Conservation (phyloP, 2,888 invertebrate genomes). For the Amphipoea oculea region DNA sequence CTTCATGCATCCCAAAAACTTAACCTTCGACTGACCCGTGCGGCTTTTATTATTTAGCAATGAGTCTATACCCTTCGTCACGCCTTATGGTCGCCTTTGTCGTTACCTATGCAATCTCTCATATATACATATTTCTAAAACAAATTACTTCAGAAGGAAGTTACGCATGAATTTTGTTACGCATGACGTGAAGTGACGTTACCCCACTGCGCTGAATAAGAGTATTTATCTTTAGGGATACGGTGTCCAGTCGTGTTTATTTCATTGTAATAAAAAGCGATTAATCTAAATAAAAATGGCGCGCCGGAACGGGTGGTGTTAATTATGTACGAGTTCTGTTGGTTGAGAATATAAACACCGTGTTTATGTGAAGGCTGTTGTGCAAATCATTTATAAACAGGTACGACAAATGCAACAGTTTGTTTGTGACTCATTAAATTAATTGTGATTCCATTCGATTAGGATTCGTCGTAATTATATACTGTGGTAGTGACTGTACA, state of each 20-base stretch:
- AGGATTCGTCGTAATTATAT: background rate
- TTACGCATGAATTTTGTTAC: background rate
- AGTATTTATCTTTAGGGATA: constrained; percentile 16
- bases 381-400: constrained; percentile 17
- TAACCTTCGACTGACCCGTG: background rate
- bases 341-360: constrained; percentile 45
- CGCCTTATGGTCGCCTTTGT: background rate
- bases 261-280: constrained; percentile 60
- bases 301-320: constrained; percentile 50
- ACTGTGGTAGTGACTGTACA: background rate
- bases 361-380: constrained; percentile 29
- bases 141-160: background rate
- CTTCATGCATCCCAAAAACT: no score
- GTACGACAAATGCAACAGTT: constrained; percentile 12
- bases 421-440: constrained; percentile 18
- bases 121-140: background rate
- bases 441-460: background rate
- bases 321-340: constrained; percentile 49
- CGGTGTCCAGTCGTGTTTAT: constrained; percentile 40
- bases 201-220: constrained; percentile 10
- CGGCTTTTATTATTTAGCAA: background rate
- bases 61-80: background rate
- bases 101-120: background rate
- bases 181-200: constrained; percentile 7
- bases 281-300: constrained; percentile 61